Percentiles rank a stretch among this genome's conserved stretches.
These are phyloP conservation scores for Eupithecia inturbata DNA, from an alignment of 2,888 invertebrate genomes.

Conservation along the genomic window DNA sequence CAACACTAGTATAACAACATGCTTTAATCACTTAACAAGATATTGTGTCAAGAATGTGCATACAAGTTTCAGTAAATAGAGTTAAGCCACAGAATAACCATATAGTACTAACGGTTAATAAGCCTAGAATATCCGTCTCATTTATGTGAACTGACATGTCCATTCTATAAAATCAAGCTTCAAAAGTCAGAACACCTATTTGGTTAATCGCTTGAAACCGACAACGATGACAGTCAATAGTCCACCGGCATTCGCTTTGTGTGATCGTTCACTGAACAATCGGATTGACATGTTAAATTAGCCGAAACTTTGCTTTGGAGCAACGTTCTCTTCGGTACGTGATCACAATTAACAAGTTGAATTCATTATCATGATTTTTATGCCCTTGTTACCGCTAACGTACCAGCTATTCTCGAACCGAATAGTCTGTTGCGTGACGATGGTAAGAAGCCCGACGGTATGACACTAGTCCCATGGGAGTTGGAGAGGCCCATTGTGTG, in stretches of 20 bases:
- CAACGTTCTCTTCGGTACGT: slow-evolving; percentile 34
- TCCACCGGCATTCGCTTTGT: slow-evolving; percentile 41
- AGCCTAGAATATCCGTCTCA: background rate
- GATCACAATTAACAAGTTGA: slow-evolving; percentile 15
- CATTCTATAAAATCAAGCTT: slow-evolving; percentile 7
- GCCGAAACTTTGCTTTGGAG: slow-evolving; percentile 39
- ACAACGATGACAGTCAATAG: slow-evolving; percentile 46
- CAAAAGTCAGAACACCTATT: slow-evolving; percentile 34
- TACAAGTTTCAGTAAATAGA: background rate
- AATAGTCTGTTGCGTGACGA: too few relatives aligned
- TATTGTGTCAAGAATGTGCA: background rate
- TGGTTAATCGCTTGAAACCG: slow-evolving; percentile 43
- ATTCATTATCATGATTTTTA: too few relatives aligned
- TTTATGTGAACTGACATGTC: background rate
- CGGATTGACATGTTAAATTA: slow-evolving; percentile 48
- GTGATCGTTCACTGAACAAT: slow-evolving; percentile 42
- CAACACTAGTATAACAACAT: slow-evolving; percentile 1
- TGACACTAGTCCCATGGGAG: too few relatives aligned
- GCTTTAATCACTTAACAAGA: background rate
- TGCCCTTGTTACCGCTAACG: too few relatives aligned
- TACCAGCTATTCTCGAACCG: too few relatives aligned
- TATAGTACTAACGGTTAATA: too few relatives aligned
- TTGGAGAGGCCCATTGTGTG: too few relatives aligned
- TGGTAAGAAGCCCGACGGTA: too few relatives aligned
- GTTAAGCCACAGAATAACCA: too few relatives aligned